These are phyloP conservation scores for Molossus alvarezi DNA, from an alignment of 2,797 vertebrate species.

Conservation along the genomic window DNA sequence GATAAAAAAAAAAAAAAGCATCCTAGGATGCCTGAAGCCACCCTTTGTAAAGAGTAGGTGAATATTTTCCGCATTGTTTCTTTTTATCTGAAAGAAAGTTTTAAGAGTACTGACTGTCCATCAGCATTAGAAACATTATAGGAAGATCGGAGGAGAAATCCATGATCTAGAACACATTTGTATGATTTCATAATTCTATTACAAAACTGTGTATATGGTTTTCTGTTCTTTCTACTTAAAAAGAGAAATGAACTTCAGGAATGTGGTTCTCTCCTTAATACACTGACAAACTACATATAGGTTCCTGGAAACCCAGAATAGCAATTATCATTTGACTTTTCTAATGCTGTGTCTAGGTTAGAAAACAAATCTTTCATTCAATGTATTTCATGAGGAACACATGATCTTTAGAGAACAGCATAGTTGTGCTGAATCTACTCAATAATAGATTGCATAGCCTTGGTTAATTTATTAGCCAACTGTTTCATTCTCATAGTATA, in stretches of 20 bases:
- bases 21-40: neutral
- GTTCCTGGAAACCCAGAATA: conserved; percentile 42
- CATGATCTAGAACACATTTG: neutral
- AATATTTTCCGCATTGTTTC: neutral
- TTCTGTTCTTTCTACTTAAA: conserved; percentile 68
- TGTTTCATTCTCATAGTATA: conserved; percentile 85
- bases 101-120: neutral
- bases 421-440: conserved; percentile 81
- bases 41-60: neutral
- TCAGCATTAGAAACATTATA: neutral
- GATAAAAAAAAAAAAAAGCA: neutral
- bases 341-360: conserved; percentile 77
- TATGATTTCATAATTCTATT: conserved; percentile 25
- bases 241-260: neutral
- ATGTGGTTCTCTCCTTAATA: neutral
- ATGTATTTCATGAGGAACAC: conserved; percentile 85
- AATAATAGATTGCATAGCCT: conserved; percentile 87
- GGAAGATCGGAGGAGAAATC: neutral
- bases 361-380: conserved; percentile 83
- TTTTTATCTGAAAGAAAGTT: conserved; percentile 12
- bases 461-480: conserved; percentile 90
- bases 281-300: neutral
- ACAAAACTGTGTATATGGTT: neutral
- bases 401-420: conserved; percentile 79
- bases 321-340: conserved; percentile 84